Evolutionary conservation across 2,797 vertebrate genomes (phyloP), one percentile per base, ranked within the genome.

Genomic region (Pyrocephalus nanus): DNA sequence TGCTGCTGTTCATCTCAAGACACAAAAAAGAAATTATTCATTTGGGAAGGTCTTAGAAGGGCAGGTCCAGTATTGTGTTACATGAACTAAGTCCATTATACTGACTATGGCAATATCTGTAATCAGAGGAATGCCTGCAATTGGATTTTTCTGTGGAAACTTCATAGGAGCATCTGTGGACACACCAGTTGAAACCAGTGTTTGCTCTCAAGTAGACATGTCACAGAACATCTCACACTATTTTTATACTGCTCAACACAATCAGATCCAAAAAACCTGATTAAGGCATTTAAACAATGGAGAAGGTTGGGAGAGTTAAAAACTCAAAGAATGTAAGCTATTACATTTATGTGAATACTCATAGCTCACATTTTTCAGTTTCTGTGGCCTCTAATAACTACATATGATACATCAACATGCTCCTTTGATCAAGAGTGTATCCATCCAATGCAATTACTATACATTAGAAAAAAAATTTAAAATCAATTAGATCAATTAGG

Each of bases 61-160:
- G 23, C 36, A 60, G 16, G 8, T 61, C 42, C 22, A 42, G 9
- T 36, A 7, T 3, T 26, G 19, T 57, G 15, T 65, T 57, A 5
- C 3, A 3, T 23, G 30, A 88, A 8, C 47, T 57, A 2, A n/a
- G 11, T 55, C 16, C 23, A 0, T 61, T 40, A 21, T 3, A 19
- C 14, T 64, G 70, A 15, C 17, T 69, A 1, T 3, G 2, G 12
- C 8, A 77, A 14, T 51, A 48, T 19, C 26, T 8, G 0, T 58
- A 57, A 23, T 32, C 27, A 32, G 22, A 67, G 32, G 8, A 78
- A 48, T 0, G 0, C 3, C 14, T 23, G 4, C 9, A 53, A 7
- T 27, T 64, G 38, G 20, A 26, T 88, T 86, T 82, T 67, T 64
- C 15, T 42, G 4, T 42, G 53, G 19, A 77, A 76, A 29, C 9